These are phyloP conservation scores for Brachionus rubens DNA, from an alignment of 1,140 invertebrate genomes.

Conservation along the genomic window DNA sequence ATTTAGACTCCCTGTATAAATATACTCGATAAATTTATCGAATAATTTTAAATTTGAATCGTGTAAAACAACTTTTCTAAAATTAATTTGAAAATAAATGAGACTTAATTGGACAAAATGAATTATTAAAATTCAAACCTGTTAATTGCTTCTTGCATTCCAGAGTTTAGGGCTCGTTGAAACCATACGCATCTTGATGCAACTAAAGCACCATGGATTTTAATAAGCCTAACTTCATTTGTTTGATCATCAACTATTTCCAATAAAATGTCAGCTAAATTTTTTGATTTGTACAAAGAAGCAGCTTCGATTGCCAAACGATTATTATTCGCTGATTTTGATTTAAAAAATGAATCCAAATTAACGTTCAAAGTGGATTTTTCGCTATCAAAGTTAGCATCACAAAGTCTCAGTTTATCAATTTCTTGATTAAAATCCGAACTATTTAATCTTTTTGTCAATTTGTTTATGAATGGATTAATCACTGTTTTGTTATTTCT, in stretches of 20 bases:
- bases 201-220: slow-evolving; percentile 24
- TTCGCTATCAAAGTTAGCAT: background rate
- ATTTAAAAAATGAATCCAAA: background rate
- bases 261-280: background rate
- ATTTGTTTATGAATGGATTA: background rate
- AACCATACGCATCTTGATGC: slow-evolving; percentile 35
- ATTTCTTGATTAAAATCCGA: background rate
- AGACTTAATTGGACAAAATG: background rate
- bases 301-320: background rate
- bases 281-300: background rate
- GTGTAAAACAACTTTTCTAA: slow-evolving; percentile 28
- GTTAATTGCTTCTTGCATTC: slow-evolving; percentile 33
- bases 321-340: background rate
- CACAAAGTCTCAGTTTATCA: background rate
- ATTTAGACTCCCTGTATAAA: slow-evolving; percentile 20
- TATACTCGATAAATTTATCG: slow-evolving; percentile 13
- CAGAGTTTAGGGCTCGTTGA: slow-evolving; percentile 11
- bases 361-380: background rate
- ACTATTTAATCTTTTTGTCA: background rate
- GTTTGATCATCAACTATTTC: background rate
- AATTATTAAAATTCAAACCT: background rate
- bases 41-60: slow-evolving; percentile 31
- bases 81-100: background rate
- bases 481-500: background rate
- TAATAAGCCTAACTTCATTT: background rate